Conservation (phyloP, 2,888 invertebrate species). For the Cheilosia variabilis region DNA sequence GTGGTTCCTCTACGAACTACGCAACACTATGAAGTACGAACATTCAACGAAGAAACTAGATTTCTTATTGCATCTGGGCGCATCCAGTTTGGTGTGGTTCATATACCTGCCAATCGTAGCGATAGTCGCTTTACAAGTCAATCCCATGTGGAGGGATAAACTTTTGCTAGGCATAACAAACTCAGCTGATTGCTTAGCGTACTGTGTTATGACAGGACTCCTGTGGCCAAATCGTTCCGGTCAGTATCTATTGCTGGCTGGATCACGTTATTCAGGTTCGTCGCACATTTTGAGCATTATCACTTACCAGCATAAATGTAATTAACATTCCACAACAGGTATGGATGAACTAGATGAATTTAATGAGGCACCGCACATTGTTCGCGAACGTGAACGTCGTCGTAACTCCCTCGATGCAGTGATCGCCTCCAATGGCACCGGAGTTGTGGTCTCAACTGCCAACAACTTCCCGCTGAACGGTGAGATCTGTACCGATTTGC, state of each 20-base stretch:
- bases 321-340: conserved; percentile 81
- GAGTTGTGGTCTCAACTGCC: conserved; percentile 73
- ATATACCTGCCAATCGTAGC: conserved; percentile 98
- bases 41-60: conserved; percentile 93
- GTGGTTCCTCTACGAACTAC: conserved; percentile 92
- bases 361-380: conserved; percentile 94
- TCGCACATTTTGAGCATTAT: not conserved
- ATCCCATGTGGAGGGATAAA: conserved; percentile 97
- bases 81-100: conserved; percentile 99
- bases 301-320: not conserved
- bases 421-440: conserved; percentile 76
- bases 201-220: conserved; percentile 96
- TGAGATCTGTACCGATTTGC: conserved; percentile 81
- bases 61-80: conserved; percentile 98
- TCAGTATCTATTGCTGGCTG: conserved; percentile 93
- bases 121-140: conserved; percentile 95
- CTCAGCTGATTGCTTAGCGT: conserved; percentile 97
- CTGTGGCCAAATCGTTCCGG: conserved; percentile 98
- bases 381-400: conserved; percentile 84
- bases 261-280: conserved; percentile 87
- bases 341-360: conserved; percentile 95
- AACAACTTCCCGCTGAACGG: conserved; percentile 79
- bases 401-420: conserved; percentile 81
- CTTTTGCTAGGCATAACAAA: conserved; percentile 96
- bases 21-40: conserved; percentile 91